Evolutionary conservation across 2,888 invertebrate genomes (phyloP), one percentile per base, ranked within the genome.

Genomic region (Molanna angustata): DNA sequence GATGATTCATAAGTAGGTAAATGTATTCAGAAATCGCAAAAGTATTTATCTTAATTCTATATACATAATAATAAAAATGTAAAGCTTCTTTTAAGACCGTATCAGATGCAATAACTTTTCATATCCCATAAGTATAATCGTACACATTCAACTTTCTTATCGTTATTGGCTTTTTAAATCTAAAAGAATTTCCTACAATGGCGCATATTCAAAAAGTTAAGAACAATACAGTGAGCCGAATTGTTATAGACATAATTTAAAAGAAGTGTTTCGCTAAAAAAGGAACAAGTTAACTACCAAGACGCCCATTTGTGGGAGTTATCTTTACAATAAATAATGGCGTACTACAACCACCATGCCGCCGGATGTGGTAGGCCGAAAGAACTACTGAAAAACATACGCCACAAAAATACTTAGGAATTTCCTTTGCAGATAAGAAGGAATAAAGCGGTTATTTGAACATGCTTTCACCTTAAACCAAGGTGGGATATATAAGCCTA

Each of bases 321-420:
- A 44, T 44, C 44, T 44, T 18, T n/a, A 44, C 44, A 31, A 44
- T 44, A 44, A 44, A 44, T 44, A 32, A 44, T 44, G 44, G 16
- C 18, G 31, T 32, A 18, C 11, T 33, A 32, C 44, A 9, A 32
- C 44, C 17, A 44, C 44, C 17, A 18, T 32, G 19, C 31, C n/a
- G 31, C 20, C 43, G 43, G 43, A 43, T 16, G 27, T 27, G 27
- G 27, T 17, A 17, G 32, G 44, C 44, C 1, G 14, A 18, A 27
- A 4, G 11, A 11, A 27, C 44, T 44, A 44, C 44, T 32, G 44
- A 44, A 27, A 44, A 18, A 44, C 33, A 18, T 43, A 31, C 19
- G 27, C 43, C 22, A 27, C 21, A 43, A 43, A 27, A 43, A 22
- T 43, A 22, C 43, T 22, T 43, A 17, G 6, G 27, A 22, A 43